These are phyloP conservation scores for Dromius quadrimaculatus DNA, from an alignment of 2,888 invertebrate genomes.

Conservation along the genomic window DNA sequence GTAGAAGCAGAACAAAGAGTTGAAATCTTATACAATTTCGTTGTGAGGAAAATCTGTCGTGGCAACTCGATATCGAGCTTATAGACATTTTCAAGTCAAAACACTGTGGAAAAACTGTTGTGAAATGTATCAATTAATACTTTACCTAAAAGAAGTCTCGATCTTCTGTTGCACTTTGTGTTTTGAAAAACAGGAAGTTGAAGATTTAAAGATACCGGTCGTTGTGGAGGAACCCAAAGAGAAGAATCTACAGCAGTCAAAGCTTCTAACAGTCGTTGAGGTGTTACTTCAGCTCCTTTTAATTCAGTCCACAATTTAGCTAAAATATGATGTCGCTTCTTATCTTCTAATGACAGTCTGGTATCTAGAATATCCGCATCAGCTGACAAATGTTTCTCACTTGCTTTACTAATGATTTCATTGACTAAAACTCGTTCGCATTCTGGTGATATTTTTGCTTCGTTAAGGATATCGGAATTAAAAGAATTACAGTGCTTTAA, in stretches of 20 bases:
- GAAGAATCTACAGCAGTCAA: slow-evolving; percentile 76
- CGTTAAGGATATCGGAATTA: slow-evolving; percentile 63
- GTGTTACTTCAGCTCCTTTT: slow-evolving; percentile 74
- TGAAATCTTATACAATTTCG: neutral
- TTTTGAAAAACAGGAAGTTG: slow-evolving; percentile 73
- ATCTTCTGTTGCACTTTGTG: slow-evolving; percentile 65
- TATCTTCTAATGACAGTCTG: slow-evolving; percentile 73
- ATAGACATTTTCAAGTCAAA: too few species aligned
- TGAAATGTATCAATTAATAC: neutral
- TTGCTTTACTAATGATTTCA: slow-evolving; percentile 58
- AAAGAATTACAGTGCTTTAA: slow-evolving; percentile 66
- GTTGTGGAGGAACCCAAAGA: slow-evolving; percentile 76
- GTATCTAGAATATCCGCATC: slow-evolving; percentile 66
- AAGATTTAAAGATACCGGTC: slow-evolving; percentile 79
- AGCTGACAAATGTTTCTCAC: slow-evolving; percentile 62
- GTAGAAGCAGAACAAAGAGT: too few species aligned
- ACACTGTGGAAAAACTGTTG: too few species aligned
- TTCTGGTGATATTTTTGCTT: slow-evolving; percentile 40
- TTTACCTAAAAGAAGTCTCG: slow-evolving; percentile 66
- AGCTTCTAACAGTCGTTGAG: slow-evolving; percentile 73
- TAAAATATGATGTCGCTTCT: slow-evolving; percentile 74
- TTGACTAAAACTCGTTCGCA: slow-evolving; percentile 21
- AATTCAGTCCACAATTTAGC: slow-evolving; percentile 76
- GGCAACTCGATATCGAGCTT: neutral
- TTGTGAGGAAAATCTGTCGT: neutral